A percentile compares a stretch with the other conserved stretches of the same genome.
Evolutionary conservation across 2,888 invertebrate species (phyloP).

Genomic region (Temnothorax ravouxi): DNA sequence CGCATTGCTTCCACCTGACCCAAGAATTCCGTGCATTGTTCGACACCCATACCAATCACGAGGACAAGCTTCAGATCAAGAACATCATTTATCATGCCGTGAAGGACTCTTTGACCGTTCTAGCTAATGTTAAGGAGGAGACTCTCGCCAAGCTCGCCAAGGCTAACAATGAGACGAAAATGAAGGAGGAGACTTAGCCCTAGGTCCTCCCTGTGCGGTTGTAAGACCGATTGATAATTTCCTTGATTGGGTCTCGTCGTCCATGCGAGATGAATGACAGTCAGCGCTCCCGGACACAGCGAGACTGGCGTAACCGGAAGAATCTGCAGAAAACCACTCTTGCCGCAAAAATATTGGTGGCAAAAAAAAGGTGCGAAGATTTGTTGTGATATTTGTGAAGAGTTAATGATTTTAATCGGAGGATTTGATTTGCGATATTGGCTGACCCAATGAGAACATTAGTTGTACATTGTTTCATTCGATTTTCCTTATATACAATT

Average conservation of each 20-base stretch:
- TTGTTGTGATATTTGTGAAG: conserved; percentile 83
- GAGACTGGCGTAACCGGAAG: conserved; percentile 46
- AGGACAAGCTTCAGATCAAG: conserved; percentile 99
- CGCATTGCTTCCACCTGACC: conserved; percentile 98
- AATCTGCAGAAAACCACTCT: conserved; percentile 50
- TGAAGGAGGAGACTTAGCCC: conserved; percentile 90
- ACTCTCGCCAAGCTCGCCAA: conserved; percentile 77
- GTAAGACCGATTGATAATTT: conserved; percentile 73
- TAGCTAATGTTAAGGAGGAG: conserved; percentile 85
- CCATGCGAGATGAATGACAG: conserved; percentile 65
- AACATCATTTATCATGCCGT: conserved; percentile 99
- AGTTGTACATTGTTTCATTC: conserved; percentile 77
- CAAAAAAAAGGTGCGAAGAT: conserved; percentile 74
- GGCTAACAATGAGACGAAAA: conserved; percentile 91
- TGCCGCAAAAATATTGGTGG: conserved; percentile 45
- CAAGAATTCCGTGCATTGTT: conserved; percentile 98
- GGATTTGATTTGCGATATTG: conserved; percentile 77
- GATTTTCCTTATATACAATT: conserved; percentile 65
- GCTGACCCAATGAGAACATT: conserved; percentile 78
- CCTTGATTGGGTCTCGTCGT: conserved; percentile 72
- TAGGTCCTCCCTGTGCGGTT: conserved; percentile 73
- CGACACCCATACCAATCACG: conserved; percentile 98
- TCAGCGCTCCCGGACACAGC: conserved; percentile 54
- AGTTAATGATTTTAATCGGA: conserved; percentile 65
- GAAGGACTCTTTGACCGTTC: conserved; percentile 94